Conservation (phyloP, 2,113 vertebrate species). For the Cyprinodon brontotheroides region DNA sequence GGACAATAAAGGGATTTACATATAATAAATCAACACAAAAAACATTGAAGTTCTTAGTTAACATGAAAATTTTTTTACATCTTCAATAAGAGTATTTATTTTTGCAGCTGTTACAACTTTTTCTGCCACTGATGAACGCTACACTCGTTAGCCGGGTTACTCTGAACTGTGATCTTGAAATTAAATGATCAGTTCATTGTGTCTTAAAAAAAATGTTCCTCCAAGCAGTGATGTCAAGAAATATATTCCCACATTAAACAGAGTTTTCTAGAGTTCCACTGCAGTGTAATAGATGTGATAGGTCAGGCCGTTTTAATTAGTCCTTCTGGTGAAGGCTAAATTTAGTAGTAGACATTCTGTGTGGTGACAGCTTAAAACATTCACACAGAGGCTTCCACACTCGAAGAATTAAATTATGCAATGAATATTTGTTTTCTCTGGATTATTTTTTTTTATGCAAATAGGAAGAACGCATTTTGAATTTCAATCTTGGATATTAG, state of each 20-base stretch:
- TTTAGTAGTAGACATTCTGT: constrained; percentile 26
- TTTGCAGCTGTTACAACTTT: not conserved
- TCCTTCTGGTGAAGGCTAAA: constrained; percentile 27
- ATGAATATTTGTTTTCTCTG: not conserved
- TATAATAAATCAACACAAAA: not conserved
- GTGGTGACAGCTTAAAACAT: not conserved
- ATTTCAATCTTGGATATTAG: constrained; percentile 1
- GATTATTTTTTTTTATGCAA: not conserved
- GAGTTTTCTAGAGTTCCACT: constrained; percentile 33
- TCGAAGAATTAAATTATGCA: not conserved
- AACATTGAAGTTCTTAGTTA: not conserved
- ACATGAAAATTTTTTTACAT: not conserved
- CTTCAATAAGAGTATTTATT: not conserved
- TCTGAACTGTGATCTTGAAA: not conserved
- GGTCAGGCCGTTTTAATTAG: constrained; percentile 64
- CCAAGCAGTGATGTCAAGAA: constrained; percentile 41
- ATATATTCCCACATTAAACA: constrained; percentile 51
- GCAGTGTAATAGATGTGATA: constrained; percentile 59
- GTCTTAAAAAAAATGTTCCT: constrained; percentile 26
- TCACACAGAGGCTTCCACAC: not conserved
- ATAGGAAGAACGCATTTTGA: constrained; percentile 11
- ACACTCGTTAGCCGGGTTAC: not conserved
- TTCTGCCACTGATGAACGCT: not conserved
- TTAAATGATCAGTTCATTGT: constrained; percentile 10
- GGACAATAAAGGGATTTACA: no score